Base-by-base conservation (phyloP, 2,797 vertebrate species). In the Coluber constrictor region DNA sequence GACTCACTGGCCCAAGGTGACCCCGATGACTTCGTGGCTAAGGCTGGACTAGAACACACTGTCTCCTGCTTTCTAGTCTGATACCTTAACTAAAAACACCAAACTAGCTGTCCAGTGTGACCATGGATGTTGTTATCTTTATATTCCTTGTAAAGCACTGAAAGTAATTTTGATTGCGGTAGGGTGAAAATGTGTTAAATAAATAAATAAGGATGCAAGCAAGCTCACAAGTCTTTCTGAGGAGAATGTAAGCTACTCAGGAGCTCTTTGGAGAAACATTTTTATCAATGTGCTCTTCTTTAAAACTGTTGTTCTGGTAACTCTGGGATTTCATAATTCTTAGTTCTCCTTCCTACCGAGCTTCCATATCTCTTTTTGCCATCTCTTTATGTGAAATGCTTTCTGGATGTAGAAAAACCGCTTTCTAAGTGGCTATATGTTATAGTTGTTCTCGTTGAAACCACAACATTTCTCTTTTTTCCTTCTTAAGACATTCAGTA, bases 391-490 rank as follows among this genome's bases (percentile, higher is more conserved):
- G 51, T 70, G 54, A 93, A 90, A 23, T 57, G 43, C 5, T 79
- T 79, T 79, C 55, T 54, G 43, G n/a, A 61, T 59, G 37, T 91
- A 61, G 56, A 25, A 16, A 88, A 91, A 83, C 37, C 9, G n/a
- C 32, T 79, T 23, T 93, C 91, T 88, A 83, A 88, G 11, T 55
- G 47, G 56, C 4, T 4, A 88, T 91, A 83, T 88, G 79, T n/a
- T 89, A 55, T 13, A 55, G 88, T 32, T 63, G 37, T 61, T 63
- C 47, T 59, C 59, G 18, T 91, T 61, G 66, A 93, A 94, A 86
- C 59, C 91, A 79, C 55, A 92, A 15, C 32, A 83, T 95, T 96
- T 93, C 89, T 87, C 92, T 93, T 94, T 95, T 96, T 93, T n/a
- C 93, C 93, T 90, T 92, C 92, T 93, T 96, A 1, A 0, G 56